These are phyloP conservation scores for Chroicocephalus ridibundus DNA, from an alignment of 2,113 vertebrate genomes.

Conservation along the genomic window DNA sequence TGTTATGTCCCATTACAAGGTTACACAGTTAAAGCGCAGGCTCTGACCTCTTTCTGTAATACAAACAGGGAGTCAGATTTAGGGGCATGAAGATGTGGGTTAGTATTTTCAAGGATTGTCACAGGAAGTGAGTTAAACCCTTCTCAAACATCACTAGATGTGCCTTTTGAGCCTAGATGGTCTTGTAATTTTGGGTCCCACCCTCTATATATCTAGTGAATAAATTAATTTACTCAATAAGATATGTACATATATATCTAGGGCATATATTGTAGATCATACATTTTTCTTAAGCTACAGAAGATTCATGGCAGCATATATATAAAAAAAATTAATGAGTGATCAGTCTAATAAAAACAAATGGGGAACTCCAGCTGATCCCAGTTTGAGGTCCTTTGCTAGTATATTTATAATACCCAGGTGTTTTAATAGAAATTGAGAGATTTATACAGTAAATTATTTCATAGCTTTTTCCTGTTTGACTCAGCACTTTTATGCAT, in stretches of 20 bases:
- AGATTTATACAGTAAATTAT: neutral
- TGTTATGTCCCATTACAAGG: neutral
- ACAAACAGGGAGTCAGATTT: neutral
- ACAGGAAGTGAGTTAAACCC: neutral
- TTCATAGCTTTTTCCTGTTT: neutral
- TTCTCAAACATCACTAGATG: neutral
- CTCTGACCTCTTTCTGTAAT: neutral
- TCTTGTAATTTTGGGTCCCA: neutral
- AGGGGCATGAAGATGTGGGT: neutral
- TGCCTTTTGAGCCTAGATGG: neutral
- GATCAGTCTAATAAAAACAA: neutral
- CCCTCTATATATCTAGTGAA: neutral
- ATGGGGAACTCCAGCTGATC: neutral
- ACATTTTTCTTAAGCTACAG: neutral
- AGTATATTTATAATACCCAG: neutral
- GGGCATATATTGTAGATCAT: neutral
- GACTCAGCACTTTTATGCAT: neutral
- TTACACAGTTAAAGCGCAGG: neutral
- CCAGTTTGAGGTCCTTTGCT: neutral
- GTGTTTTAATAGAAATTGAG: neutral
- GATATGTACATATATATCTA: neutral
- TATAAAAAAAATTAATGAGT: neutral
- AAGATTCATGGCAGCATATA: neutral
- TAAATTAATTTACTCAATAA: neutral
- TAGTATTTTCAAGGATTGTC: neutral